Conservation (phyloP, 1,140 invertebrate species). For the Oppia nitens region DNA sequence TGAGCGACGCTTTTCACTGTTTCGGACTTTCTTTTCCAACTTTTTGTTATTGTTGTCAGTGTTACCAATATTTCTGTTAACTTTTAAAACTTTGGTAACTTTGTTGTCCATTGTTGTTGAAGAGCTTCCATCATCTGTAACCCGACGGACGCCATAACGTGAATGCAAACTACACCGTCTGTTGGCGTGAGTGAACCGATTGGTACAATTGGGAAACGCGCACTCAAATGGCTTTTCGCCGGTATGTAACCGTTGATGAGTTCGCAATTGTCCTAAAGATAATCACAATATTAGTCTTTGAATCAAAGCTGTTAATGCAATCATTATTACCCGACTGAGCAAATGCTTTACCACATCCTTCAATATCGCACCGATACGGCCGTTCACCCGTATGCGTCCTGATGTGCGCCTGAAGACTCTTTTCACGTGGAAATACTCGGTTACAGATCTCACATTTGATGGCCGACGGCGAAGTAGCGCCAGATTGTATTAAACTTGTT, state of each 20-base stretch:
- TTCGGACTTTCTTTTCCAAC: neutral
- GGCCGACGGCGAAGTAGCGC: conserved; percentile 46
- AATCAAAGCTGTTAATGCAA: too few species aligned
- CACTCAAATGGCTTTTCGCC: conserved; percentile 60
- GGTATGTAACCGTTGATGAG: conserved; percentile 60
- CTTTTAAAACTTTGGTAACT: neutral
- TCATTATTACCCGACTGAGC: conserved; percentile 69
- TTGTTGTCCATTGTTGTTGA: too few species aligned
- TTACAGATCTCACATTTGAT: conserved; percentile 57
- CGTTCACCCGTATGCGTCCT: conserved; percentile 65
- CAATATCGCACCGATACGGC: conserved; percentile 59
- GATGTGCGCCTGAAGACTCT: conserved; percentile 59
- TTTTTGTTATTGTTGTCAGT: neutral
- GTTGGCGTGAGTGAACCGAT: conserved; percentile 63
- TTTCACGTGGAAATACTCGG: conserved; percentile 59
- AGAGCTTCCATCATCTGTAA: neutral
- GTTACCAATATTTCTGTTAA: neutral
- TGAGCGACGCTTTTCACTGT: neutral
- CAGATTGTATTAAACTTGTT: conserved; percentile 49
- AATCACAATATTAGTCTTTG: too few species aligned
- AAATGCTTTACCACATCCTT: conserved; percentile 53
- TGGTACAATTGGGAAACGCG: conserved; percentile 36
- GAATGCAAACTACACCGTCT: conserved; percentile 42
- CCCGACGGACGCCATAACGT: conserved; percentile 24
- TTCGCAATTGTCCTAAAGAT: conserved; percentile 65